Evolutionary conservation across 2,797 vertebrate species (phyloP).

Genomic region (Tamandua tetradactyla): DNA sequence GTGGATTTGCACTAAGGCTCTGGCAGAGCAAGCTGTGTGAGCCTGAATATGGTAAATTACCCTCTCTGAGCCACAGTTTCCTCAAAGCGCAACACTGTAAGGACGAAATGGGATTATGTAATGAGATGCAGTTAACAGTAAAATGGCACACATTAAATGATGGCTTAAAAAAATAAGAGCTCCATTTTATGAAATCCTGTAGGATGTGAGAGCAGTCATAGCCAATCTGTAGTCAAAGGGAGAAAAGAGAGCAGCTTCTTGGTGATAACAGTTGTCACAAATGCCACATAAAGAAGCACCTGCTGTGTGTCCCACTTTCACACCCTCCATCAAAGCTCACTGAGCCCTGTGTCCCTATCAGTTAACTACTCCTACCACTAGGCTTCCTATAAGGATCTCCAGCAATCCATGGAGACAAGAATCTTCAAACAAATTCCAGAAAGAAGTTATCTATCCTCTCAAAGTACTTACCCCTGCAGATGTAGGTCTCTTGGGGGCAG

Average conservation of each 20-base stretch:
- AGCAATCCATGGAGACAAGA: background rate
- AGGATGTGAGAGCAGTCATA: background rate
- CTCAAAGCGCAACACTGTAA: background rate
- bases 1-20: background rate
- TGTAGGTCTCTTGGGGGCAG: background rate
- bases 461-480: background rate
- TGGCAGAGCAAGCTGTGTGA: background rate
- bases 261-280: too few relatives aligned
- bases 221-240: background rate
- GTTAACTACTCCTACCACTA: background rate
- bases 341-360: background rate
- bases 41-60: background rate
- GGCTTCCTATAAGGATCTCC: background rate
- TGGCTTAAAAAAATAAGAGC: background rate
- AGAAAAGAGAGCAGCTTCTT: background rate
- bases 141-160: background rate
- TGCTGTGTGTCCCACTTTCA: too few relatives aligned
- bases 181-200: background rate
- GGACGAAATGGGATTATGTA: background rate
- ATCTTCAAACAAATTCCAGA: background rate
- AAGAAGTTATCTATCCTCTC: background rate
- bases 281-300: too few relatives aligned
- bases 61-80: background rate
- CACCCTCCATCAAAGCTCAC: background rate
- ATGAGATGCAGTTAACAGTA: background rate